Conservation (phyloP, 2,797 vertebrate species). For the Muscicapa comitata region DNA sequence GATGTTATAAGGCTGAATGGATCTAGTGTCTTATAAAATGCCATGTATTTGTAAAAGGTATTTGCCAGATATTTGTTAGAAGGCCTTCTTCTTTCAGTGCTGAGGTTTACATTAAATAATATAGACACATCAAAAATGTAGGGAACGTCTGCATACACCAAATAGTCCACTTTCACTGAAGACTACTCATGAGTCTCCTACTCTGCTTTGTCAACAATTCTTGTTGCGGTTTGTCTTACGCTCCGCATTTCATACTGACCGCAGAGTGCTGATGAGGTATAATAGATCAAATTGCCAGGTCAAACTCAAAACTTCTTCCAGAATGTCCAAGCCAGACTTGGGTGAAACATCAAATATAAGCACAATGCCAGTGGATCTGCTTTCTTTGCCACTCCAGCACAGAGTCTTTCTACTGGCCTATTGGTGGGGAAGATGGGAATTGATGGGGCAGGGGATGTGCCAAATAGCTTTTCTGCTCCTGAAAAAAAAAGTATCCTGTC, state of each 20-base stretch:
- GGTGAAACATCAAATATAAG: not conserved
- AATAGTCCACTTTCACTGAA: not conserved
- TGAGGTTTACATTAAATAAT: not conserved
- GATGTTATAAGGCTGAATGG: not conserved
- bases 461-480: not conserved
- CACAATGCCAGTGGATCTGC: not conserved
- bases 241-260: not conserved
- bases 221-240: not conserved
- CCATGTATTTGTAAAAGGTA: not conserved
- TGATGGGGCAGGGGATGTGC: rapidly evolving
- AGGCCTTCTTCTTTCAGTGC: not conserved
- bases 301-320: not conserved
- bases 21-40: not conserved
- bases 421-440: not conserved
- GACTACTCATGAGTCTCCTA: not conserved
- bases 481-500: not conserved
- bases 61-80: not conserved
- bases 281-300: not conserved
- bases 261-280: not conserved
- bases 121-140: not conserved
- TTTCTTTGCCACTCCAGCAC: not conserved
- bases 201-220: not conserved
- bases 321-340: not conserved
- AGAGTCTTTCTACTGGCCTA: not conserved
- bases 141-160: not conserved